These are phyloP conservation scores for Epistrophe eligans DNA, from an alignment of 2,888 invertebrate genomes.

Conservation along the genomic window DNA sequence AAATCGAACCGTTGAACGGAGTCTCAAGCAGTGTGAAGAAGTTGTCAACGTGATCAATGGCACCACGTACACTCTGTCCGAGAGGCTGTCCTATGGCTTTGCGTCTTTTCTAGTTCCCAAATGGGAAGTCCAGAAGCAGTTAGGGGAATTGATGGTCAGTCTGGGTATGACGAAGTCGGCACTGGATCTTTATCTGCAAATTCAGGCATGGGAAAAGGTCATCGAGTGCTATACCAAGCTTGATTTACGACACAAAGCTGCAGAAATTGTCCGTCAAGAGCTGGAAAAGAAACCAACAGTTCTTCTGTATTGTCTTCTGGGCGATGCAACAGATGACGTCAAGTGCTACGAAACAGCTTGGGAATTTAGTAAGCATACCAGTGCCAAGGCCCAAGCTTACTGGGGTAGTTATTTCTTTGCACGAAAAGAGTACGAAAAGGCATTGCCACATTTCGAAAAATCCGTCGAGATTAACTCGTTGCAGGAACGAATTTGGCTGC, in stretches of 20 bases:
- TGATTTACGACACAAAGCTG: slow-evolving; percentile 94
- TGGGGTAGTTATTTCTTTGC: slow-evolving; percentile 93
- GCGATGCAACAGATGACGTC: slow-evolving; percentile 92
- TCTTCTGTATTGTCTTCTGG: slow-evolving; percentile 95
- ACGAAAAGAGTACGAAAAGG: slow-evolving; percentile 90
- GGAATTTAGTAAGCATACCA: slow-evolving; percentile 92
- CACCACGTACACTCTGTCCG: slow-evolving; percentile 72
- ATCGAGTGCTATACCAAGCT: slow-evolving; percentile 95
- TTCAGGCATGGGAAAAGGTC: slow-evolving; percentile 96
- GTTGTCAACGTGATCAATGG: slow-evolving; percentile 85
- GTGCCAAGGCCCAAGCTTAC: slow-evolving; percentile 93
- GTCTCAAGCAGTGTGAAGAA: slow-evolving; percentile 94
- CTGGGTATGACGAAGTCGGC: slow-evolving; percentile 94
- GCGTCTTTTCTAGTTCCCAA: slow-evolving; percentile 89
- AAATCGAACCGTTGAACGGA: slow-evolving; percentile 93
- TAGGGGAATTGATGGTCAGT: slow-evolving; percentile 91
- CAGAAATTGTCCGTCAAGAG: slow-evolving; percentile 93
- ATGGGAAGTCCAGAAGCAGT: slow-evolving; percentile 91
- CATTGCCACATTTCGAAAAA: slow-evolving; percentile 91
- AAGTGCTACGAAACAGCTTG: slow-evolving; percentile 95
- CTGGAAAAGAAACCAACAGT: slow-evolving; percentile 91
- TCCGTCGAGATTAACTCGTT: slow-evolving; percentile 94
- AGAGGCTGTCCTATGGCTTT: slow-evolving; percentile 88
- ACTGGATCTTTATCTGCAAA: slow-evolving; percentile 89
- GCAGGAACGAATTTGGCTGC: slow-evolving; percentile 94